phyloP scores from a whole-genome alignment of 2,797 vertebrate genomes.

The Rhabdophis nuchalis region DNA sequence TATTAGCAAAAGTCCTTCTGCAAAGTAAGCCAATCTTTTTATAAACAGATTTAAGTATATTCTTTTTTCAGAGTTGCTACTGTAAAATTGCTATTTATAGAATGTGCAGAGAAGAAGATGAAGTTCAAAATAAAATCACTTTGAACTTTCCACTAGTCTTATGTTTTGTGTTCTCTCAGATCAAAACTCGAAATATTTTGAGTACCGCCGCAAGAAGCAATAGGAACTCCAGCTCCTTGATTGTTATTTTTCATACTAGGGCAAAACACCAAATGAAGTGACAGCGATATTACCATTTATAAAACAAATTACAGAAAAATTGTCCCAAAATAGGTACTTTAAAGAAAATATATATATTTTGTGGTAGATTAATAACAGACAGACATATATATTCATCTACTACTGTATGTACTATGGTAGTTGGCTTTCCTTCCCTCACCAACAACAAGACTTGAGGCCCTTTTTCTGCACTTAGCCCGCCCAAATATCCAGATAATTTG shows the following conservation, averaged over 20 bases:
- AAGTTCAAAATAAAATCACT: not conserved
- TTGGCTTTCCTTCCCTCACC: not conserved
- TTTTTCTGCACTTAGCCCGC: not conserved
- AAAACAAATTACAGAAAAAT: too few species aligned
- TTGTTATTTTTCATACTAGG: not conserved
- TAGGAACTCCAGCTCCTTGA: not conserved
- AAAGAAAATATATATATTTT: too few species aligned
- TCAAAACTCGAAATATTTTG: not conserved
- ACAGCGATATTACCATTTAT: not conserved
- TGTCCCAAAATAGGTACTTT: too few species aligned
- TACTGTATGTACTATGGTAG: too few species aligned
- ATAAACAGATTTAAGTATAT: not conserved
- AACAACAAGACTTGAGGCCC: not conserved
- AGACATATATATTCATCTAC: too few species aligned
- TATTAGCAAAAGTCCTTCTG: not conserved
- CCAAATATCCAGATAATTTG: not conserved
- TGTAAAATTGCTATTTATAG: not conserved
- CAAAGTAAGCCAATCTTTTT: not conserved
- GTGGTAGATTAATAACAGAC: too few species aligned
- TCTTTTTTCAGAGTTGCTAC: not conserved
- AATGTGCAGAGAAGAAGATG: not conserved
- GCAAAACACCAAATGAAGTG: not conserved
- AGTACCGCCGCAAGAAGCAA: not conserved
- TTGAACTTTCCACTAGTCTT: not conserved
- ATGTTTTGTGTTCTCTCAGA: not conserved